Conservation (phyloP, 2,797 vertebrate species). For the Basileuterus tristriatus region DNA sequence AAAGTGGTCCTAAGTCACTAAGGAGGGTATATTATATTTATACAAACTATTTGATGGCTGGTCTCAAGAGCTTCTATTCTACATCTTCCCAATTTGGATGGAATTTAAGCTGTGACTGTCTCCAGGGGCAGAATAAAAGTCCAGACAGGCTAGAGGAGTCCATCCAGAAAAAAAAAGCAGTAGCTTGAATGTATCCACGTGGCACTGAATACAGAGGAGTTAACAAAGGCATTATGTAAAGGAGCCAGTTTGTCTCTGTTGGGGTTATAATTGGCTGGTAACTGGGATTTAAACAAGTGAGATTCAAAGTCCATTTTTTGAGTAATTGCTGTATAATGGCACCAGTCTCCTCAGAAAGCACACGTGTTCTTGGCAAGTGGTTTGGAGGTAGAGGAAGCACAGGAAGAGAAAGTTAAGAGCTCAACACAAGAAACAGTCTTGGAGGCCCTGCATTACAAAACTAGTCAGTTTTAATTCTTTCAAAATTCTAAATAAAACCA, state of each 20-base stretch:
- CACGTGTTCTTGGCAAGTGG: neutral
- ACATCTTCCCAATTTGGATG: conserved; percentile 26
- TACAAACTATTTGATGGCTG: neutral
- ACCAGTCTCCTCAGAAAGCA: neutral
- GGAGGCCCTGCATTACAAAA: neutral
- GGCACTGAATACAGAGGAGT: conserved; percentile 18
- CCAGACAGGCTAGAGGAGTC: conserved; percentile 36
- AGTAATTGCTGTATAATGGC: conserved; percentile 25
- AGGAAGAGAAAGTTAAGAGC: neutral
- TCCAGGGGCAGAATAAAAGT: conserved; percentile 48
- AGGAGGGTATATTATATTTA: neutral
- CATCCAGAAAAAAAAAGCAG: conserved; percentile 53
- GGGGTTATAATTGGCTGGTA: conserved; percentile 41
- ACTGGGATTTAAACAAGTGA: conserved; percentile 30
- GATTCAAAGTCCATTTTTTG: conserved; percentile 31
- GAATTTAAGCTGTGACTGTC: conserved; percentile 39
- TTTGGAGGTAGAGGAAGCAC: neutral
- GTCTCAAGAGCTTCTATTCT: neutral
- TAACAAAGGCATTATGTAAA: conserved; percentile 59
- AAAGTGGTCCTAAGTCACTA: neutral
- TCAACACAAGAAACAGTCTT: neutral
- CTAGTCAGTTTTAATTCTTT: neutral
- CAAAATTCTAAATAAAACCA: neutral
- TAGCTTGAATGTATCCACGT: conserved; percentile 57
- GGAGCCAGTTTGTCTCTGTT: conserved; percentile 57